Evolutionary conservation across 92 coral and sea anemone genomes (phyloP), one percentile per base, ranked within the genome.

Genomic region (Palythoa grandis): DNA sequence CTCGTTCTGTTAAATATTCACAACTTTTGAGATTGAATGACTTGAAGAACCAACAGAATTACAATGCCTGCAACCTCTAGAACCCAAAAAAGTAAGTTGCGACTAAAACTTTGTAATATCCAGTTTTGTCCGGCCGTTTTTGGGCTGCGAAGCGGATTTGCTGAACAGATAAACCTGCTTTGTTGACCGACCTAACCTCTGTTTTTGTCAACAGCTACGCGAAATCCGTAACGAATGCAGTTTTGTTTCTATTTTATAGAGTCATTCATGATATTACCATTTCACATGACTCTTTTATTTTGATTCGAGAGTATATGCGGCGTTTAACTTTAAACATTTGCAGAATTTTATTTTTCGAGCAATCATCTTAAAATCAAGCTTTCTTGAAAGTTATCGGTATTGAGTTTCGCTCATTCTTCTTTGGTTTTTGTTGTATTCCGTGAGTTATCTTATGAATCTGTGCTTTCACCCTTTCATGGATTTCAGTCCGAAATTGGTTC

Each of bases 21-120:
- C 61, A 65, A 37, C 53, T 70, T 58, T 80, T 48, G 39, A 15
- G 74, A 39, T 66, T 66, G 85, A 80, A 80, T 80, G 85, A 65
- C 40, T 65, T 80, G 63, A 68, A 66, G 85, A 19, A 14, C 70
- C 40, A 39, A 80, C 60, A 22, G 13, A 14, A n/a, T 12, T 25
- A 67, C 85, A 25, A 80, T 80, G 85, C 85, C 85, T 63, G 74
- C 85, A 25, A 80, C 85, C 11, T 80, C 85, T 22, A 73, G 85
- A 70, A 80, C 85, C 63, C 74, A 25, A 43, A 80, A 80, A 65
- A 37, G 85, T 80, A 47, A 65, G 85, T 65, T 14, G 53, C 29
- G 22, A 9, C 58, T 48, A 48, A 5, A 25, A 7, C 58, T 66
- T 0, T 35, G 40, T 52, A n/a, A 20, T 79, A 37, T 40, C 54